Evolutionary conservation across 2,797 vertebrate genomes (phyloP).

Genomic region (Cetoscarus ocellatus): DNA sequence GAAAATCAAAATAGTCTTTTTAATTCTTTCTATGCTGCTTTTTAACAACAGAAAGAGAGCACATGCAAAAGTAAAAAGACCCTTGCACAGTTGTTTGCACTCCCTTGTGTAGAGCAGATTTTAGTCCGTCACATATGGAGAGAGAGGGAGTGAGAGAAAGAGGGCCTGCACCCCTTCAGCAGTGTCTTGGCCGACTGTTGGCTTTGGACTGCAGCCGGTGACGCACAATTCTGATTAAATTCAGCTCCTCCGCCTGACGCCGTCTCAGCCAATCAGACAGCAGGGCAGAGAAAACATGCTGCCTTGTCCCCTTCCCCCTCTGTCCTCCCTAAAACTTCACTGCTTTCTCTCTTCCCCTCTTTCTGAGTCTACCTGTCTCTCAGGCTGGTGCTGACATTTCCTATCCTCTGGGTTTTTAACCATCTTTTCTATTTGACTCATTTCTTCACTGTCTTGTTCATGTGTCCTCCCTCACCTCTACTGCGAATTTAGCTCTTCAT

Average conservation of each 20-base stretch:
- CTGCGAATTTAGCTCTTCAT: conserved; percentile 38
- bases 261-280: conserved; percentile 72
- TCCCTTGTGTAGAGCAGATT: conserved; percentile 12
- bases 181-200: conserved; percentile 70
- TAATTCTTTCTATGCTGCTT: background rate
- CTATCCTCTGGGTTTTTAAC: conserved; percentile 31
- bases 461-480: conserved; percentile 16
- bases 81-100: conserved; percentile 9
- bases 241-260: conserved; percentile 78
- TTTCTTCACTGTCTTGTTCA: conserved; percentile 1
- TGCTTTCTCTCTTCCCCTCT: conserved; percentile 65
- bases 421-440: conserved; percentile 15
- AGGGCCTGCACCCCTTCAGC: conserved; percentile 51
- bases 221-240: conserved; percentile 89
- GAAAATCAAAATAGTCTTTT: background rate
- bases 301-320: conserved; percentile 49
- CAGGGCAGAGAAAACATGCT: conserved; percentile 40
- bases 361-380: conserved; percentile 61
- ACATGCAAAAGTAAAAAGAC: background rate
- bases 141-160: background rate
- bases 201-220: conserved; percentile 85
- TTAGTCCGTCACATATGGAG: conserved; percentile 27
- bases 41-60: too few relatives aligned
- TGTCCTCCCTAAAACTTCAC: conserved; percentile 23
- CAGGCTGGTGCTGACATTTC: conserved; percentile 4